Evolutionary conservation across 1,140 invertebrate genomes (phyloP).

Genomic region (Ceratosolen fusciceps): DNA sequence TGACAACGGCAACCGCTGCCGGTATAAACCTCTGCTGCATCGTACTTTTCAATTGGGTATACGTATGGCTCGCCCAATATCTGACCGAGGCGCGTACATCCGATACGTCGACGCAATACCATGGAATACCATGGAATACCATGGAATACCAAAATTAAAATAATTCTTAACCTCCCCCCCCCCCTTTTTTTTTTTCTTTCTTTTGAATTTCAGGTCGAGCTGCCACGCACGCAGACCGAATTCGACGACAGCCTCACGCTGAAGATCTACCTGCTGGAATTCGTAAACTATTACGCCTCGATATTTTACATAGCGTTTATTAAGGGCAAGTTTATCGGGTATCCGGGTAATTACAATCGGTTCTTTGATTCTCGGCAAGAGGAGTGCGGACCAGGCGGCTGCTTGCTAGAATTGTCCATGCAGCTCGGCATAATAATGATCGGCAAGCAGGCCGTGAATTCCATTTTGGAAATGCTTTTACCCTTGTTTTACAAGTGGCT

Average conservation of each 20-base stretch:
- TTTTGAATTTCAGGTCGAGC: constrained; percentile 78
- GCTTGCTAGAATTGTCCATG: constrained; percentile 91
- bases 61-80: constrained; percentile 88
- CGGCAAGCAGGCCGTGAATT: constrained; percentile 93
- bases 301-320: constrained; percentile 99
- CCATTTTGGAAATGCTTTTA: constrained; percentile 84
- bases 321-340: constrained; percentile 91
- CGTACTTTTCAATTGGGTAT: constrained; percentile 89
- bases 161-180: no score
- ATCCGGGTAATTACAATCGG: constrained; percentile 83
- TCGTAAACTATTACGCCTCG: constrained; percentile 98
- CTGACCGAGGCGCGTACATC: constrained; percentile 82
- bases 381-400: constrained; percentile 90
- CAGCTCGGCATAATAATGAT: constrained; percentile 95
- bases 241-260: constrained; percentile 96
- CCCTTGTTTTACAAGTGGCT: constrained; percentile 82
- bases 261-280: constrained; percentile 97
- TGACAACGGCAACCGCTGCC: constrained; percentile 87
- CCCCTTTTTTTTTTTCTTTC: no score
- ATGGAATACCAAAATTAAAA: no score
- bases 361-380: constrained; percentile 85
- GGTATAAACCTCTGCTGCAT: constrained; percentile 89
- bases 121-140: no score
- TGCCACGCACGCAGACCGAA: constrained; percentile 94
- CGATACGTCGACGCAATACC: no score